A percentile compares a stretch with the other conserved stretches of the same genome.
Conservation (phyloP, 2,113 vertebrate genomes). For the Carettochelys insculpta region DNA sequence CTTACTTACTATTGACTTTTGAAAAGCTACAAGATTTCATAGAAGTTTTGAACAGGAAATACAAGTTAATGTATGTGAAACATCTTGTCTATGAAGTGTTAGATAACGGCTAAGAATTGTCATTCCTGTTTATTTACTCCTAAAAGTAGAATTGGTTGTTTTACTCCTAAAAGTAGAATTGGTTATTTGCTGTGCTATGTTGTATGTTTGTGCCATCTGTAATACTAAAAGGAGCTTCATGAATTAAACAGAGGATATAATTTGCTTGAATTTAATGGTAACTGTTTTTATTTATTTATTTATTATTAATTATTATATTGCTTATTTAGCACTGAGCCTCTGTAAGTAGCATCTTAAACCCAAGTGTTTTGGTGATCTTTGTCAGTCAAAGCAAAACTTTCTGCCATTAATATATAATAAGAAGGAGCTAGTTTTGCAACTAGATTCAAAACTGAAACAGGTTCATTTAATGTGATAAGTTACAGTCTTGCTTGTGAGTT, state of each 20-base stretch:
- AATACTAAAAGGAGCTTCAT: conserved; percentile 65
- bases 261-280: conserved; percentile 44
- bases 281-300: background rate
- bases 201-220: conserved; percentile 64
- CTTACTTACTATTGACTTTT: background rate
- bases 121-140: conserved; percentile 34
- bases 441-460: conserved; percentile 59
- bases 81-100: background rate
- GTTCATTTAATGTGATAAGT: conserved; percentile 46
- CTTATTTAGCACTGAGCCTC: conserved; percentile 68
- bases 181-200: background rate
- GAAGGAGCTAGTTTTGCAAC: conserved; percentile 56
- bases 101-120: conserved; percentile 30
- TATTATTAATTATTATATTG: background rate
- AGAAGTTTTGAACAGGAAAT: background rate
- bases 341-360: conserved; percentile 69
- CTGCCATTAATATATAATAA: conserved; percentile 58
- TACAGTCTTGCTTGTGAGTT: conserved; percentile 16
- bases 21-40: background rate
- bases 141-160: conserved; percentile 15
- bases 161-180: conserved; percentile 44
- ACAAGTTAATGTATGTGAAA: background rate
- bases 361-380: conserved; percentile 62
- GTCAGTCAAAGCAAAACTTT: conserved; percentile 62
- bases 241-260: conserved; percentile 71